Percentiles rank a stretch among this genome's conserved stretches.
phyloP scores from a whole-genome alignment of 2,797 vertebrate genomes.

The Huso huso region DNA sequence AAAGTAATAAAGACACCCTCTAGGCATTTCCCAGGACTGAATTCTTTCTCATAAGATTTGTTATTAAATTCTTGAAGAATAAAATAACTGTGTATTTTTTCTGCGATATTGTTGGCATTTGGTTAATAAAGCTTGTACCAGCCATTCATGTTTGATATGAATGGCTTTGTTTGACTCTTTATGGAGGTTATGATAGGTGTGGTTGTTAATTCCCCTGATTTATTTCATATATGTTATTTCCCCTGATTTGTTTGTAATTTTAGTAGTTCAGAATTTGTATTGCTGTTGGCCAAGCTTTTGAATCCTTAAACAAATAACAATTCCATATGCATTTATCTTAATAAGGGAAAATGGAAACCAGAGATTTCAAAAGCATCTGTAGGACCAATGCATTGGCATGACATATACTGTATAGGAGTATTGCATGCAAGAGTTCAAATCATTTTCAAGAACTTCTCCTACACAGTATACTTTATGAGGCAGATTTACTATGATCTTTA shows the following conservation, averaged over 20 bases:
- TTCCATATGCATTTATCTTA: constrained; percentile 21
- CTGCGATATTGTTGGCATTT: too few species aligned
- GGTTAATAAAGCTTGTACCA: background rate
- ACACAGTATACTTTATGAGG: too few species aligned
- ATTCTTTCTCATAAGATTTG: too few species aligned
- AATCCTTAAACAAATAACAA: constrained; percentile 10
- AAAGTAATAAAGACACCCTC: too few species aligned
- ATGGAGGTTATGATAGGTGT: constrained; percentile 1
- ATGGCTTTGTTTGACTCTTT: background rate
- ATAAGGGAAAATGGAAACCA: constrained; percentile 26
- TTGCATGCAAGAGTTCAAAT: too few species aligned
- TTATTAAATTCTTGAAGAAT: too few species aligned
- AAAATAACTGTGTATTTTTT: too few species aligned
- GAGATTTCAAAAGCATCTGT: constrained; percentile 15
- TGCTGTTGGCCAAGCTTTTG: constrained; percentile 8
- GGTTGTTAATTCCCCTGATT: background rate
- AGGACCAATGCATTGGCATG: constrained; percentile 16
- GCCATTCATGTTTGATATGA: constrained; percentile 5
- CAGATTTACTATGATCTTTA: too few species aligned
- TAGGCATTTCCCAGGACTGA: too few species aligned
- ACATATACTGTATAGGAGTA: too few species aligned
- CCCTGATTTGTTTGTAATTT: constrained; percentile 12
- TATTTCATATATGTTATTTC: constrained; percentile 14
- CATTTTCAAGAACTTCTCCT: too few species aligned
- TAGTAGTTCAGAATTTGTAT: constrained; percentile 7